Percentiles rank a stretch among this genome's conserved stretches.
phyloP scores from a whole-genome alignment of 2,888 invertebrate genomes.

The Gastracanthus pulcherrimus region DNA sequence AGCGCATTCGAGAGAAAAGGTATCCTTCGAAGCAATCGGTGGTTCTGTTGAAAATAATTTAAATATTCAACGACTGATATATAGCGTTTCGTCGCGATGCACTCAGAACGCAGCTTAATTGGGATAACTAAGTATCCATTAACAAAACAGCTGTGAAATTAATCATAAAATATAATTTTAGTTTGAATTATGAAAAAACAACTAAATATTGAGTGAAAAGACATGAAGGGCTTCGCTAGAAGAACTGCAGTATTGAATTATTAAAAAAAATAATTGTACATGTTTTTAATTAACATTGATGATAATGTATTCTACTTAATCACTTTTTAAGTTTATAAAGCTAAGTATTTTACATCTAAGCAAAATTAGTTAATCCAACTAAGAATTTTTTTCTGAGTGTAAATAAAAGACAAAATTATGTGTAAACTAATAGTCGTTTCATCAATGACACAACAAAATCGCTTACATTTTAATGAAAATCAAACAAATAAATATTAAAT shows the following conservation, averaged over 20 bases:
- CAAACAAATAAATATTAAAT: conserved; percentile 52
- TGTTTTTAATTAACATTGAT: too few species aligned
- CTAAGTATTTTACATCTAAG: too few species aligned
- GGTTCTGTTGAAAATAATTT: conserved; percentile 37
- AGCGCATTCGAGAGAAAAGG: conserved; percentile 32
- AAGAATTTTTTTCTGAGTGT: conserved; percentile 44
- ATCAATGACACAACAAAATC: conserved; percentile 41
- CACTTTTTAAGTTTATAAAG: too few species aligned
- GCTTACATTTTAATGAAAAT: conserved; percentile 47
- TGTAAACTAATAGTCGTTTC: conserved; percentile 49
- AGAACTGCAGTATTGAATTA: too few species aligned
- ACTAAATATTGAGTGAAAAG: neutral
- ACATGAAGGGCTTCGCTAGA: too few species aligned
- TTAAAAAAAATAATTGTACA: too few species aligned
- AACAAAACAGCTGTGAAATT: too few species aligned
- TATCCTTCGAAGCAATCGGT: conserved; percentile 44
- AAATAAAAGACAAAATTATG: conserved; percentile 44
- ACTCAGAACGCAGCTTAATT: conserved; percentile 37
- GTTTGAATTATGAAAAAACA: neutral
- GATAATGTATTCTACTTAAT: too few species aligned
- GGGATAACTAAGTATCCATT: conserved; percentile 17
- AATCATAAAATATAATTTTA: neutral
- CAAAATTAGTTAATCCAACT: conserved; percentile 11
- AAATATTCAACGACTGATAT: conserved; percentile 49
- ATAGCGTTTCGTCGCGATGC: conserved; percentile 29